A percentile compares a stretch with the other conserved stretches of the same genome.
phyloP scores from a whole-genome alignment of 2,888 invertebrate genomes.

The Nasonovia ribisnigri region DNA sequence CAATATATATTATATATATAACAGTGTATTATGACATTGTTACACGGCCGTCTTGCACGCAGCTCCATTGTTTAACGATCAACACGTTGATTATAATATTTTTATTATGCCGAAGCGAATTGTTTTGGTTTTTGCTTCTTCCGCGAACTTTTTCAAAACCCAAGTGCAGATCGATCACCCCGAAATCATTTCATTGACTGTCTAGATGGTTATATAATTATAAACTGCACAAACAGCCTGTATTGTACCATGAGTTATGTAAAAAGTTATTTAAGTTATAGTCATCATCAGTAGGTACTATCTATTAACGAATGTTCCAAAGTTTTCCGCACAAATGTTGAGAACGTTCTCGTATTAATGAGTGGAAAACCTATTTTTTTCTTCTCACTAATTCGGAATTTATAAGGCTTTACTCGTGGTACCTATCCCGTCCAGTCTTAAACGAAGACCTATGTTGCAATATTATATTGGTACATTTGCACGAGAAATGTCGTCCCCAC shows the following conservation, averaged over 20 bases:
- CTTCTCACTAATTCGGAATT: neutral
- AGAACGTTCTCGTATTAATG: neutral
- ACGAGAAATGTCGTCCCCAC: neutral
- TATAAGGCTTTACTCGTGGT: neutral
- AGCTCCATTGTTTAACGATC: conserved; percentile 17
- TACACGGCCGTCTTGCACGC: neutral
- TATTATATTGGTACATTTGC: neutral
- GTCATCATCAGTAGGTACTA: neutral
- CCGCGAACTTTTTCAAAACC: neutral
- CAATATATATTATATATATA: neutral
- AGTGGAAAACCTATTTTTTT: neutral
- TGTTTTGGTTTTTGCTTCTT: neutral
- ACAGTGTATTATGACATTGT: neutral
- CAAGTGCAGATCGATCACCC: neutral
- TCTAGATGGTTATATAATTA: neutral
- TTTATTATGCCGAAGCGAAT: neutral
- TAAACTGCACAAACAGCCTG: neutral
- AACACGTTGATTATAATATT: conserved; percentile 6
- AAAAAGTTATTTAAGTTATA: no score
- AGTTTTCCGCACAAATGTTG: neutral
- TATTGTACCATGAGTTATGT: neutral
- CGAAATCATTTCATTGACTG: neutral
- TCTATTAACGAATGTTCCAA: neutral
- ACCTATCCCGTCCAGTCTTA: neutral
- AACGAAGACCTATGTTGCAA: neutral